A percentile compares a stretch with the other conserved stretches of the same genome.
Conservation (phyloP, 2,797 vertebrate genomes). For the Odontamblyopus lacepedii region DNA sequence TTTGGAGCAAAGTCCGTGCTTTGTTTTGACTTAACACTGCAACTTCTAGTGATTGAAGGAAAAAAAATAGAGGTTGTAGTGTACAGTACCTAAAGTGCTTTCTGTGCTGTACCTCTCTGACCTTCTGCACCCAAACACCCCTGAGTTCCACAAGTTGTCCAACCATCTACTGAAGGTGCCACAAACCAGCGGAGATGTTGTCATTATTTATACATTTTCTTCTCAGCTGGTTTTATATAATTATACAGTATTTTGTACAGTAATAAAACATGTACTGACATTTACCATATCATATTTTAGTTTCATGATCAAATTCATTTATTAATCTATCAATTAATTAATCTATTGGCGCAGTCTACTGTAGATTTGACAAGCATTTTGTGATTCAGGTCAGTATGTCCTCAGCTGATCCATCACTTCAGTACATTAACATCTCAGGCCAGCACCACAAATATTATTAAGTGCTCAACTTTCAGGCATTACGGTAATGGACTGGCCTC, state of each 20-base stretch:
- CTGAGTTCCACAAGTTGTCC: too few relatives aligned
- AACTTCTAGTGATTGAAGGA: slow-evolving; percentile 11
- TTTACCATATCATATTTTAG: too few relatives aligned
- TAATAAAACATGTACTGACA: too few relatives aligned
- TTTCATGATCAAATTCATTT: too few relatives aligned
- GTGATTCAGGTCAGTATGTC: slow-evolving; percentile 1
- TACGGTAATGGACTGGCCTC: not conserved
- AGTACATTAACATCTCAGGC: not conserved
- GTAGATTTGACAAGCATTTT: too few relatives aligned
- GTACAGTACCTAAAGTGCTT: not conserved
- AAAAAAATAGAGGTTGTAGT: not conserved
- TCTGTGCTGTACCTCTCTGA: not conserved
- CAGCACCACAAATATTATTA: slow-evolving; percentile 1
- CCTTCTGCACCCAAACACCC: not conserved
- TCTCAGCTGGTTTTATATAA: too few relatives aligned
- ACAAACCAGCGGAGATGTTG: not conserved
- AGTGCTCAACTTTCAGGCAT: not conserved
- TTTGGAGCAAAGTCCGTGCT: slow-evolving; percentile 13
- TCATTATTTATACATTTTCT: not conserved
- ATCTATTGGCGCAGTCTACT: not conserved
- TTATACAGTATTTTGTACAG: too few relatives aligned
- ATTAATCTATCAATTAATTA: too few relatives aligned
- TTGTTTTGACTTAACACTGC: slow-evolving; percentile 23
- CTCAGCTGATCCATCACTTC: not conserved
- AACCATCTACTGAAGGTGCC: not conserved